Conservation (phyloP, 2,113 vertebrate species). For the Myiozetetes cayanensis region DNA sequence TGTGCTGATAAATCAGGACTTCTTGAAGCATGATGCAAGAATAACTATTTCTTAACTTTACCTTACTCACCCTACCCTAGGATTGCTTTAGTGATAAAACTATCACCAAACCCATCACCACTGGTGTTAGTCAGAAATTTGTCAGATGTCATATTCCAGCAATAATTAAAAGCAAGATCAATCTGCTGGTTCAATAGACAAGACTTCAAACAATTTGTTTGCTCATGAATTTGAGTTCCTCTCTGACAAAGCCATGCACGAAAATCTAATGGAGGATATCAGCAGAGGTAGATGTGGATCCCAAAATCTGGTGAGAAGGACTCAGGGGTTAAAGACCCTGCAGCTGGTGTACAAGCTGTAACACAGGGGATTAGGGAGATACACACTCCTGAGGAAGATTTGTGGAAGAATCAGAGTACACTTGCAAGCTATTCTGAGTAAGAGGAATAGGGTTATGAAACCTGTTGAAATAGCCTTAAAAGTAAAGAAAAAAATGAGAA, state of each 20-base stretch:
- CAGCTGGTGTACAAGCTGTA: fast-evolving
- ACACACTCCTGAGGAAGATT: neutral
- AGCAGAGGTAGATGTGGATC: neutral
- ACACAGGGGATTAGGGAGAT: neutral
- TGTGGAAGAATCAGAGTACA: neutral
- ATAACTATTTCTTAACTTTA: neutral
- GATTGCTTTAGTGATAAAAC: neutral
- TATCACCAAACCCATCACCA: neutral
- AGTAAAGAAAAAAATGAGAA: conserved; percentile 27
- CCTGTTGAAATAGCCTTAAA: conserved; percentile 17
- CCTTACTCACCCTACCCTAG: neutral
- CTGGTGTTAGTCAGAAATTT: neutral
- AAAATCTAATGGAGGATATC: neutral
- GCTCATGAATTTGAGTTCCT: neutral
- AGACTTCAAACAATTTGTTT: neutral
- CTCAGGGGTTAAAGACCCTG: neutral
- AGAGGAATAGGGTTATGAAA: conserved; percentile 48
- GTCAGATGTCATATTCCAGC: neutral
- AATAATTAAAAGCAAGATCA: neutral
- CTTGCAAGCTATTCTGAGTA: neutral
- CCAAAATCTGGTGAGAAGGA: neutral
- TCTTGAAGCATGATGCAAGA: neutral
- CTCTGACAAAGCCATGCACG: neutral
- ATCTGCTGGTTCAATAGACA: neutral
- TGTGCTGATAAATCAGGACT: neutral